Conservation (phyloP, 2,797 vertebrate genomes). For the Aphelocoma californica region DNA sequence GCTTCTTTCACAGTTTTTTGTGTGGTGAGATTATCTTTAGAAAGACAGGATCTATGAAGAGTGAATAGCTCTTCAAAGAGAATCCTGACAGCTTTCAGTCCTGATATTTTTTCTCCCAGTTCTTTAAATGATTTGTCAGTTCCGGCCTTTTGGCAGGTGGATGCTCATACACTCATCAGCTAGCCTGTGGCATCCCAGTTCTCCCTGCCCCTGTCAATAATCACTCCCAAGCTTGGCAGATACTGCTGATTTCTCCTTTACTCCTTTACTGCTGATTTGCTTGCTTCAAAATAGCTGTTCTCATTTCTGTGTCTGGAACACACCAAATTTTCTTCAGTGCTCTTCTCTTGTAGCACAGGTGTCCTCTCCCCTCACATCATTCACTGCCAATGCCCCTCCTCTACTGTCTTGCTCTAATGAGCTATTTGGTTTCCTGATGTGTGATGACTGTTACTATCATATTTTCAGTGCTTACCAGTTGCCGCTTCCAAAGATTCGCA, state of each 20-base stretch:
- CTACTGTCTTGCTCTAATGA: background rate
- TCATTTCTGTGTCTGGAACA: background rate
- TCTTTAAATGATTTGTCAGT: slow-evolving; percentile 26
- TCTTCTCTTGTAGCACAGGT: background rate
- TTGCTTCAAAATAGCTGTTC: background rate
- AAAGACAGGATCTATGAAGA: background rate
- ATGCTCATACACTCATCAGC: background rate
- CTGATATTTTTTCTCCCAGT: background rate
- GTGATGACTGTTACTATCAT: background rate
- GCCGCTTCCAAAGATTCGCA: background rate
- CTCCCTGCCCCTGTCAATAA: background rate
- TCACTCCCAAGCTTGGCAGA: background rate
- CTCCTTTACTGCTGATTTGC: background rate
- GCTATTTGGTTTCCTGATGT: background rate
- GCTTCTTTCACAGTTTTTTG: background rate
- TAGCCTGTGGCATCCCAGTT: background rate
- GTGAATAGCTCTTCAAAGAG: background rate
- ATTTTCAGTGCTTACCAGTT: background rate
- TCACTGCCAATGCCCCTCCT: background rate
- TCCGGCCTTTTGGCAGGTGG: background rate
- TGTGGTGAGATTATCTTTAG: background rate
- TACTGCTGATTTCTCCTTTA: background rate
- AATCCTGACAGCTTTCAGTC: background rate
- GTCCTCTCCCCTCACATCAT: background rate
- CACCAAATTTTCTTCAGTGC: background rate